A percentile compares a stretch with the other conserved stretches of the same genome.
Conservation (phyloP, 2,888 invertebrate genomes). For the Charanyca ferruginea region DNA sequence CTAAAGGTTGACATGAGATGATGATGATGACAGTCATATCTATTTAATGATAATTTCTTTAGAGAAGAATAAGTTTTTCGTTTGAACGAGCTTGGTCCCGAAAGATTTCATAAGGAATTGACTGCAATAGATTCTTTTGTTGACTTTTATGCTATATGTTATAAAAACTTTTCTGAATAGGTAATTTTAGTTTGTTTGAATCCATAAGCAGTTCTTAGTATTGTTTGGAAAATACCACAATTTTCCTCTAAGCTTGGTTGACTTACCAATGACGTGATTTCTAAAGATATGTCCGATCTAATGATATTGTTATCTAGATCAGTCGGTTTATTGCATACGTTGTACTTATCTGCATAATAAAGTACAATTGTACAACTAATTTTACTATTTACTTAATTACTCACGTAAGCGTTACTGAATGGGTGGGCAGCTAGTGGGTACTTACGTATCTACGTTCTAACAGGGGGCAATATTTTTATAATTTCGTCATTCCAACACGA, state of each 20-base stretch:
- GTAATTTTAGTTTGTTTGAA: neutral
- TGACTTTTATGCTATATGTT: no score
- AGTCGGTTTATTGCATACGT: slow-evolving; percentile 17
- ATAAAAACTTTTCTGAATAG: neutral
- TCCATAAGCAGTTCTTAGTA: slow-evolving; percentile 10
- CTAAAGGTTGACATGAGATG: no score
- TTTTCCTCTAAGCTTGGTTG: slow-evolving; percentile 32
- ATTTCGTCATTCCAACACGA: no score
- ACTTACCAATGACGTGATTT: slow-evolving; percentile 30
- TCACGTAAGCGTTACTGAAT: slow-evolving; percentile 12
- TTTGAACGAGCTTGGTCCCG: neutral
- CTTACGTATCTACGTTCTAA: no score
- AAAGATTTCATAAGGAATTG: no score
- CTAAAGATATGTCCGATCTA: slow-evolving; percentile 21
- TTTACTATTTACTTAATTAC: slow-evolving; percentile 8
- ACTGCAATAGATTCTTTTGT: no score
- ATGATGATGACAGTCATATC: no score
- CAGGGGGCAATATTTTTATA: no score
- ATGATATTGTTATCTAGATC: slow-evolving; percentile 25
- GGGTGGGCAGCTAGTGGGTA: neutral
- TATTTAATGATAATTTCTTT: neutral
- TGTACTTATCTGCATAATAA: slow-evolving; percentile 23
- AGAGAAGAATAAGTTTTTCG: neutral
- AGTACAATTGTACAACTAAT: slow-evolving; percentile 26
- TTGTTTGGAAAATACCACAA: slow-evolving; percentile 31